Conservation (phyloP, 2,888 invertebrate genomes). For the Microctonus aethiopoides region DNA sequence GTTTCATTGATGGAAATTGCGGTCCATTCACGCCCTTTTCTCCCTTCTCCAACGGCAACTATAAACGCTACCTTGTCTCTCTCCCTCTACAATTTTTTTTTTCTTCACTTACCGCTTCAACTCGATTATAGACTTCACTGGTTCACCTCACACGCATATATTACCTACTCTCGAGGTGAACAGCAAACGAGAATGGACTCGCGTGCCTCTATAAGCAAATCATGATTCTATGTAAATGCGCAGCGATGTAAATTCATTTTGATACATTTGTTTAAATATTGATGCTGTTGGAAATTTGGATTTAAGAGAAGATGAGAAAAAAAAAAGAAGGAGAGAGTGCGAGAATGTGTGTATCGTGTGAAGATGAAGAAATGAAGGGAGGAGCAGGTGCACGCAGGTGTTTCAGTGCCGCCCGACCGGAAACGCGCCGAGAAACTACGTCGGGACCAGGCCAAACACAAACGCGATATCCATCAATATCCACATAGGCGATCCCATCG, state of each 20-base stretch:
- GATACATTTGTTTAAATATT: background rate
- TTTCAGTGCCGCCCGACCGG: conserved; percentile 60
- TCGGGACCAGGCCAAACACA: conserved; percentile 38
- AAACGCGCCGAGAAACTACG: conserved; percentile 53
- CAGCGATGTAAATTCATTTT: background rate
- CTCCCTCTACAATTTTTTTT: conserved; percentile 16
- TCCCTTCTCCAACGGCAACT: conserved; percentile 49
- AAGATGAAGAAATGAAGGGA: conserved; percentile 39
- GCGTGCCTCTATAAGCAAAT: conserved; percentile 21
- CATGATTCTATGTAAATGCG: background rate
- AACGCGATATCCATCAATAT: conserved; percentile 31
- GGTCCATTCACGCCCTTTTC: conserved; percentile 55
- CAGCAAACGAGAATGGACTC: conserved; percentile 29
- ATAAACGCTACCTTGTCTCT: conserved; percentile 26
- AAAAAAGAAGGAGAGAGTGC: conserved; percentile 23
- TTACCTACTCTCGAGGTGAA: conserved; percentile 21
- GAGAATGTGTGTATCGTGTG: conserved; percentile 32
- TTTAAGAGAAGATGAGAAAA: conserved; percentile 11
- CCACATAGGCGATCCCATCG: conserved; percentile 14
- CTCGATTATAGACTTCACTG: conserved; percentile 37
- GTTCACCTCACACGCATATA: conserved; percentile 41
- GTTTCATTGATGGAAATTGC: conserved; percentile 64
- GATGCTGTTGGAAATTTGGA: background rate
- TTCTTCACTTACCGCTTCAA: conserved; percentile 7
- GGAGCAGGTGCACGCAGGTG: conserved; percentile 62